phyloP scores from a whole-genome alignment of 2,113 vertebrate species.

The Mustelus asterias region DNA sequence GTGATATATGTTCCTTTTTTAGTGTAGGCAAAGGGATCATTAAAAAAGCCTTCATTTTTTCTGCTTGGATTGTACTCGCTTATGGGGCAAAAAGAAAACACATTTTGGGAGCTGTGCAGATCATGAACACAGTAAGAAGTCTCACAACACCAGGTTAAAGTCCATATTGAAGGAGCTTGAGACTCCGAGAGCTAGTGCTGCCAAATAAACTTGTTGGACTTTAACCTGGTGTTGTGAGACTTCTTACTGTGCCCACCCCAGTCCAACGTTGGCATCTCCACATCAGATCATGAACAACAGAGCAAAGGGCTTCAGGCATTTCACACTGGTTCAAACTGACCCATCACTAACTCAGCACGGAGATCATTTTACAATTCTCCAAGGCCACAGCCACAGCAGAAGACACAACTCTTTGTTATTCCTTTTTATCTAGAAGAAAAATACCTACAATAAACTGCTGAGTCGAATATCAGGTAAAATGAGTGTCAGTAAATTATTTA shows the following conservation, averaged over 20 bases:
- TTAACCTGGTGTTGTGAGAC: no score
- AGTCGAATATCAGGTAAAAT: neutral
- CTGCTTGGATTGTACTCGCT: neutral
- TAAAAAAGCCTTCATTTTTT: neutral
- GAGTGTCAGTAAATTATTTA: neutral
- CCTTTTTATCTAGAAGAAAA: neutral
- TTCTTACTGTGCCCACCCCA: no score
- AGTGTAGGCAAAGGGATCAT: neutral
- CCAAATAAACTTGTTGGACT: no score
- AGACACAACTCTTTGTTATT: neutral
- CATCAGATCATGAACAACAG: neutral
- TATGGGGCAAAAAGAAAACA: neutral
- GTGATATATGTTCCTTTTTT: neutral
- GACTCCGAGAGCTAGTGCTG: no score
- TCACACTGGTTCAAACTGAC: neutral
- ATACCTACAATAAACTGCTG: neutral
- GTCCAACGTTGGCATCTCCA: no score
- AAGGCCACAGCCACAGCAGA: neutral
- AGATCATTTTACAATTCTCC: neutral
- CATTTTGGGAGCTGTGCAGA: neutral
- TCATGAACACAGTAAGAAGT: no score
- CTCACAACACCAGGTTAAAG: no score
- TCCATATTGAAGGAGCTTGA: no score
- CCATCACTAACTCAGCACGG: neutral
- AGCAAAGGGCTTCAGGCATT: neutral